Evolutionary conservation across 2,888 invertebrate genomes (phyloP), one percentile per base, ranked within the genome.

Genomic region (Thyatira batis): DNA sequence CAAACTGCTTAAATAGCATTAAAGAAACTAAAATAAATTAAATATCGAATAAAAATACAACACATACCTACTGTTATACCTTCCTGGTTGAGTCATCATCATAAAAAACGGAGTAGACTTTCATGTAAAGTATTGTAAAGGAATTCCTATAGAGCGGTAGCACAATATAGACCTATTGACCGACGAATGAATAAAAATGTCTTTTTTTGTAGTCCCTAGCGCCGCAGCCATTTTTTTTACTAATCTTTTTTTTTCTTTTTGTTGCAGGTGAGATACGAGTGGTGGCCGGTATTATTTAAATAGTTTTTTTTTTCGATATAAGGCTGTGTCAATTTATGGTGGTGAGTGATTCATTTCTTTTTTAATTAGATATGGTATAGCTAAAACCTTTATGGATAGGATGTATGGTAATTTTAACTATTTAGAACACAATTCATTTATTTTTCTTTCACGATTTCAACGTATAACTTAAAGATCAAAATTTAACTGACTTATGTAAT

Each of bases 221-320:
- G 33, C 50, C 50, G 60, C 58, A 54, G 56, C 55, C 60, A 45
- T 44, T 52, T 50, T 46, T 50, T 58, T 63, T 71, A 65, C 69
- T 67, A 67, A 67, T 66, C 61, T 60, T 30, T 51, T 64, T 70
- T 69, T 77, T 71, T 67, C 23, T 39, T 39, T 67, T 78, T 80
- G 68, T 76, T 78, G 20, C 80, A 81, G 82, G 82, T 82, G 67
- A 67, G 71, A 50, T 52, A 61, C 67, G 65, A 58, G 62, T 58
- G 61, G 61, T 49, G 49, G 46, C 45, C 56, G 53, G 64, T 59
- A 54, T 55, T 65, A 62, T 61, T 70, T 39, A 1, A 17, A 33
- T n/a, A 1, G 5, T 13, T 13, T 33, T 33, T 33, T 33, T 13
- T 33, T 33, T 33, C n/a, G n/a, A n/a, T n/a, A n/a, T n/a, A n/a